A percentile compares a stretch with the other conserved stretches of the same genome.
phyloP scores from a whole-genome alignment of 2,113 vertebrate genomes.

The Bambusicola thoracicus region DNA sequence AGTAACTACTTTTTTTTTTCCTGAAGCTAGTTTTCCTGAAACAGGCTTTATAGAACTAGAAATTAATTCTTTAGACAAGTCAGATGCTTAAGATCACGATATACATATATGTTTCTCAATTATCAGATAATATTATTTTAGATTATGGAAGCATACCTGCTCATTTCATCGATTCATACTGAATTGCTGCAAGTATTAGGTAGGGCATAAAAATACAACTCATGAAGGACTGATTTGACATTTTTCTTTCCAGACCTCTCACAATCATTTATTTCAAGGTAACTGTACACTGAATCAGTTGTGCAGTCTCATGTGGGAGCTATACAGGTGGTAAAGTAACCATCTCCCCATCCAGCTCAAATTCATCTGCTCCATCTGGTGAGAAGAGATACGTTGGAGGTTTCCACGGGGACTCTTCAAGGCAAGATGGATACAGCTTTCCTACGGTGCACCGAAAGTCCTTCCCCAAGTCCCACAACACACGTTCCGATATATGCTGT shows the following conservation, averaged over 20 bases:
- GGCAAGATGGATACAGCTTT: slow-evolving; percentile 97
- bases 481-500: slow-evolving; percentile 93
- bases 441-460: slow-evolving; percentile 96
- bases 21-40: slow-evolving; percentile 72
- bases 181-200: slow-evolving; percentile 77
- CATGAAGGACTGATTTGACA: slow-evolving; percentile 71
- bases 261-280: slow-evolving; percentile 45
- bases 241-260: slow-evolving; percentile 62
- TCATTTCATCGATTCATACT: slow-evolving; percentile 77
- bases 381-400: slow-evolving; percentile 95
- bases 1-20: slow-evolving; percentile 72
- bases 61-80: slow-evolving; percentile 72
- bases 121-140: slow-evolving; percentile 76
- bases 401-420: slow-evolving; percentile 97
- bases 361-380: slow-evolving; percentile 91
- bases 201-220: slow-evolving; percentile 80
- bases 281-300: slow-evolving; percentile 33
- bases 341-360: slow-evolving; percentile 93
- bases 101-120: slow-evolving; percentile 75
- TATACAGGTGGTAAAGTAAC: slow-evolving; percentile 90
- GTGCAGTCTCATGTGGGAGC: slow-evolving; percentile 61
- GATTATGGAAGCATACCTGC: slow-evolving; percentile 81
- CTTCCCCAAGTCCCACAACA: slow-evolving; percentile 94
- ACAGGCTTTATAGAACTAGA: slow-evolving; percentile 74
- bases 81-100: slow-evolving; percentile 78